Evolutionary conservation across 2,888 invertebrate genomes (phyloP), one percentile per base, ranked within the genome.

Genomic region (Coleophora deauratella): DNA sequence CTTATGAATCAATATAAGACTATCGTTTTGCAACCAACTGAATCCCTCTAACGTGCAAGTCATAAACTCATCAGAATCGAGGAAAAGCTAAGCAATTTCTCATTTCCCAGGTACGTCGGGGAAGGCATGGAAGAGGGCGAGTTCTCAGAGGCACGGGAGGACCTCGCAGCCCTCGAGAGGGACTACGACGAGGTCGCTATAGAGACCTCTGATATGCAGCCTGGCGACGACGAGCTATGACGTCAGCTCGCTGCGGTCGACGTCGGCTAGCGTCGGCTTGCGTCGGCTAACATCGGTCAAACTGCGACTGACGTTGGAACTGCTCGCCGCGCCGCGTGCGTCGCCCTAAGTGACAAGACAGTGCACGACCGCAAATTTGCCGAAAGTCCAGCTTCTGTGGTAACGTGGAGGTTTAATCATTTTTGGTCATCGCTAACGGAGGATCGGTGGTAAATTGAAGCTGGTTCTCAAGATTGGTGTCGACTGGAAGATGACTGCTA

Each of bases 71-170:
- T 21, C 6, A 21, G 21, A 21, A 6, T 21, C 21, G 21, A 21
- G 3, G 3, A 21, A n/a, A 21, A 21, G 3, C 21, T 21, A 6
- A 4, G 6, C 6, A 3, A 21, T 21, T 21, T 21, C 6, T 21
- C 21, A 21, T 21, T 11, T 15, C 9, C 4, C 66, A 87, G 93
- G 95, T 95, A 91, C 72, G 91, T 91, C 35, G 92, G 91, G 34
- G 92, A 93, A 70, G 94, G 93, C 41, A 93, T 93, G 93, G 92
- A 93, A 62, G 93, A 93, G 68, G 93, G 93, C 0, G 94, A 94
- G 72, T 94, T 94, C 75, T 88, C 90, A 7, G 93, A 94, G 68
- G 94, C 94, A 14, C 87, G 93, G 21, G 93, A 94, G 64, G 93
- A 94, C 74, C 80, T 94, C 50, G 91, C 89, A 40, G 89, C 90